phyloP scores from a whole-genome alignment of 1,140 invertebrate species.

The Trigoniulus corallinus region DNA sequence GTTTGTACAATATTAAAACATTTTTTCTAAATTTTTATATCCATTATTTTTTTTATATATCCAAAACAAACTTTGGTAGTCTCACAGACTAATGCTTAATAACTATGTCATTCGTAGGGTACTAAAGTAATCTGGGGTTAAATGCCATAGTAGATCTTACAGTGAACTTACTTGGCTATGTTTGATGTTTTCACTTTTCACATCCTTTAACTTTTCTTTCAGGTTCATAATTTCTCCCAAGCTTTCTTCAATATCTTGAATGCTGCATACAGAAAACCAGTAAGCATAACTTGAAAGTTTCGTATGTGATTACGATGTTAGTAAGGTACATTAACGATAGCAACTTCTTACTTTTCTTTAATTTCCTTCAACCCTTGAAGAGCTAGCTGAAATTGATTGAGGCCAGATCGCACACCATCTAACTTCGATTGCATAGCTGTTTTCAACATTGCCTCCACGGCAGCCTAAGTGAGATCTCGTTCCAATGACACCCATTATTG shows the following conservation, averaged over 20 bases:
- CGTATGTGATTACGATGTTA: neutral
- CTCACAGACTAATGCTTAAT: no score
- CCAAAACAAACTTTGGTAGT: no score
- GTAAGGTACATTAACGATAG: neutral
- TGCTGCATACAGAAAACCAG: slow-evolving; percentile 27
- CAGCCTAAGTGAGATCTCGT: slow-evolving; percentile 48
- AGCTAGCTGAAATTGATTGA: slow-evolving; percentile 73
- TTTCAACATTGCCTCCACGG: slow-evolving; percentile 91
- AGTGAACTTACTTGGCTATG: slow-evolving; percentile 38
- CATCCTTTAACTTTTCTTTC: slow-evolving; percentile 56
- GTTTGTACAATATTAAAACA: no score
- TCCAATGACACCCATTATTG: no score
- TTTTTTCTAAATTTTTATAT: no score
- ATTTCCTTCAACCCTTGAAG: slow-evolving; percentile 60
- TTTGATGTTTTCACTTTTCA: slow-evolving; percentile 79
- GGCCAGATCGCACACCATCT: slow-evolving; percentile 82
- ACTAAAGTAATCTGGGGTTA: neutral
- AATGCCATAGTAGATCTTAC: neutral
- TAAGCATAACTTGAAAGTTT: slow-evolving; percentile 4
- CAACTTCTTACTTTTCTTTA: slow-evolving; percentile 46
- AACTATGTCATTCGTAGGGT: no score
- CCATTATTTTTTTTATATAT: no score
- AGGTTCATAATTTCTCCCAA: slow-evolving; percentile 50
- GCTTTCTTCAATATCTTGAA: slow-evolving; percentile 40
- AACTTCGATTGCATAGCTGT: slow-evolving; percentile 97